Base-by-base conservation (phyloP, 1,140 invertebrate species). In the Pseudobourletiella spinata region DNA sequence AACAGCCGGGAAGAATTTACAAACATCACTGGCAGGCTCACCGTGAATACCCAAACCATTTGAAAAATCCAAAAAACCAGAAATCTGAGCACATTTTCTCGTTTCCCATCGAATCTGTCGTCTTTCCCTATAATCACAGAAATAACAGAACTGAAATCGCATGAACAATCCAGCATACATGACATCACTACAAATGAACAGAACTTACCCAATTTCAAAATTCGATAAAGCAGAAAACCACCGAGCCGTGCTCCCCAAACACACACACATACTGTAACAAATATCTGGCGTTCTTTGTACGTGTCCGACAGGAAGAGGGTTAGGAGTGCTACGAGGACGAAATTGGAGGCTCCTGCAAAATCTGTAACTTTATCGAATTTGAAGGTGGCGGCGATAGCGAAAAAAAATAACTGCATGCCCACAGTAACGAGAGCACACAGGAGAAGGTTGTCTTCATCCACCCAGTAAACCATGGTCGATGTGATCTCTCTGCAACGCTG, bases 11-110 rank as follows among this genome's bases (percentile, higher is more conserved):
- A 86, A 0, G 90, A 91, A 75, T 95, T 94, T 28, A 92, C 86
- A 56, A 93, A 88, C 48, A 94, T 92, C 16, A 94, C 89, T 25
- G 90, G 89, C 58, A 95, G 77, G 76, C 89, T 93, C 2, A 94
- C 90, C 11, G 89, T 79, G 70, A 88, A 91, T n/a, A 93, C 90
- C 91, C 91, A 95, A 43, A 93, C 76, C 76, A 89, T 86, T 80
- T 89, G 90, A 76, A 94, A 93, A 0, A 86, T 90, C 84, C 90
- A 95, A 75, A 93, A 94, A 0, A 91, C 84, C 24, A 87, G 89
- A 74, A 91, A 93, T 66, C 87, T 79, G 28, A 92, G 83, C 3
- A 87, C 83, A 71, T 91, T 93, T 64, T 87, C 88, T 61, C 86
- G 82, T 62, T 86, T 86, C 76, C 93, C 89, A 72, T 92, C 88